These are phyloP conservation scores for Crocidura indochinensis DNA, from an alignment of 2,797 vertebrate species.

Conservation along the genomic window DNA sequence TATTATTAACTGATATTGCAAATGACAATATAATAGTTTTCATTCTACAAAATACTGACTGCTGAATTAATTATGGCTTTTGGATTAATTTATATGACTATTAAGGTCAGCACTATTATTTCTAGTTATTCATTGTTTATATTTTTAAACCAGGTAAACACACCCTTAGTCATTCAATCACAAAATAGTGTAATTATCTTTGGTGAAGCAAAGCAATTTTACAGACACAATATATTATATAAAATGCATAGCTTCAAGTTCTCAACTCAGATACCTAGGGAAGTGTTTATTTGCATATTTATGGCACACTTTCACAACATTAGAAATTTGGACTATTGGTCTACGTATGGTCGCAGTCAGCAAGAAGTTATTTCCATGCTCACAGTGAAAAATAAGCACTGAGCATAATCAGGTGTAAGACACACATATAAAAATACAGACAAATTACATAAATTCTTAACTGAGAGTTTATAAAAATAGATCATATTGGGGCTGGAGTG, in stretches of 20 bases:
- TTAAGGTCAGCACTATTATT: background rate
- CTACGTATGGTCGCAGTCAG: too few species aligned
- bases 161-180: background rate
- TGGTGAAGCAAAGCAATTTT: background rate
- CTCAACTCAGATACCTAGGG: background rate
- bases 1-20: too few species aligned
- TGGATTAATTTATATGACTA: background rate
- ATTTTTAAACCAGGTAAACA: background rate
- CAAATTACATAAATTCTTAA: background rate
- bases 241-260: background rate
- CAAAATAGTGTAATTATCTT: background rate
- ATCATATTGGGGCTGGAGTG: background rate
- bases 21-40: background rate
- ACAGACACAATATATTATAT: background rate
- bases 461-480: background rate
- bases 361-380: too few species aligned
- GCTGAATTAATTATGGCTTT: background rate
- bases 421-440: too few species aligned
- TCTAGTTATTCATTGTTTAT: background rate
- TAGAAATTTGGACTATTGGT: too few species aligned
- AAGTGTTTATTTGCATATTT: background rate
- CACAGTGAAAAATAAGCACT: background rate
- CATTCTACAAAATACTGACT: background rate
- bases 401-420: background rate
- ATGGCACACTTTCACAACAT: too few species aligned